A percentile compares a stretch with the other conserved stretches of the same genome.
phyloP scores from a whole-genome alignment of 2,888 invertebrate genomes.

The Caenorhabditis drosophilae region DNA sequence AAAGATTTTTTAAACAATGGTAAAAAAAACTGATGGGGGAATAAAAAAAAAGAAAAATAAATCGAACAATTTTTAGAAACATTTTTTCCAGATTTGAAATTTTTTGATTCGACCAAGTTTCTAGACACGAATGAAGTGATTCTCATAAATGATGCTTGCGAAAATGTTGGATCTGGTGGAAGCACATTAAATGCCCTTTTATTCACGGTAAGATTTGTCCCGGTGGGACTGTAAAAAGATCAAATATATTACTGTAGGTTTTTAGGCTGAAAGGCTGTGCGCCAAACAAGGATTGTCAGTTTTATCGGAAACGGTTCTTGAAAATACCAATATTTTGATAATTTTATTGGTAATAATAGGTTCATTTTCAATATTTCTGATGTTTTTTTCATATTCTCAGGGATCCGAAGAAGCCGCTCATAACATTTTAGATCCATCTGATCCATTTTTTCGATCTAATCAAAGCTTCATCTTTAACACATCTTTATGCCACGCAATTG shows the following conservation, averaged over 20 bases:
- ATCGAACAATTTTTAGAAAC: slow-evolving; percentile 4
- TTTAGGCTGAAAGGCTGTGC: slow-evolving; percentile 71
- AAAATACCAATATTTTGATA: slow-evolving; percentile 70
- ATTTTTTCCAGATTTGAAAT: slow-evolving; percentile 8
- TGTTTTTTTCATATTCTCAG: background rate
- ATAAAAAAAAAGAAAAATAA: background rate
- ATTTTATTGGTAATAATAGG: slow-evolving; percentile 71
- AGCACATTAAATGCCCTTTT: slow-evolving; percentile 73
- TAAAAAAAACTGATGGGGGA: background rate
- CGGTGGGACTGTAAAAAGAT: background rate
- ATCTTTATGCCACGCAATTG: slow-evolving; percentile 6
- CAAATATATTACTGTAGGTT: background rate
- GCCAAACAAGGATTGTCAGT: slow-evolving; percentile 71
- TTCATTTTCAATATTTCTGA: no score
- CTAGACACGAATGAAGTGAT: slow-evolving; percentile 21
- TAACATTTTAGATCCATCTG: background rate
- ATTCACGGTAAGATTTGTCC: slow-evolving; percentile 65
- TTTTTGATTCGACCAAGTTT: background rate
- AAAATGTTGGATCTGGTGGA: slow-evolving; percentile 69
- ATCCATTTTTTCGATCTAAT: background rate
- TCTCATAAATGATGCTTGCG: slow-evolving; percentile 46
- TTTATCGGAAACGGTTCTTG: slow-evolving; percentile 69
- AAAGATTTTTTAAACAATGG: slow-evolving; percentile 7
- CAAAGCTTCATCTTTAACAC: background rate
- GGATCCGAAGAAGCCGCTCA: background rate